Conservation (phyloP, 2,888 invertebrate species). For the Zootermopsis nevadensis region DNA sequence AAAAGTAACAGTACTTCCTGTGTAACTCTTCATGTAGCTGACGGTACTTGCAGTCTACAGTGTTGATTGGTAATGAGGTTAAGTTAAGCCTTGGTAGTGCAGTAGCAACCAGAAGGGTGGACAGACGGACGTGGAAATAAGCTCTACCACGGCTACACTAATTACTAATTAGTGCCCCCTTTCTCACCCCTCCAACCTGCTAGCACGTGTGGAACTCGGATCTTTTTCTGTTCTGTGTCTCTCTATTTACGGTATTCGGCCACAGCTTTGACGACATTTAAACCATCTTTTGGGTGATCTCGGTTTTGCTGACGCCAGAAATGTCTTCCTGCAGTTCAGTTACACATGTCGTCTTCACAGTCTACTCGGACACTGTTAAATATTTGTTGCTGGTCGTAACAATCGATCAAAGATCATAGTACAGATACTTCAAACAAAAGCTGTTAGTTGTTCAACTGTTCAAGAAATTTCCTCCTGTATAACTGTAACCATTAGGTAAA, state of each 20-base stretch:
- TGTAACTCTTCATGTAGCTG: no score
- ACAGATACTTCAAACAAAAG: no score
- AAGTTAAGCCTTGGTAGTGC: conserved; percentile 30
- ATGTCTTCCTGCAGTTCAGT: no score
- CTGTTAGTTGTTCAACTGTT: no score
- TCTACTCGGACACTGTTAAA: no score
- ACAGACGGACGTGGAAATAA: conserved; percentile 35
- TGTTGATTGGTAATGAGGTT: conserved; percentile 45
- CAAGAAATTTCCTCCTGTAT: no score
- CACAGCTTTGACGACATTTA: conserved; percentile 2
- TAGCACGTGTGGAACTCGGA: conserved; percentile 18
- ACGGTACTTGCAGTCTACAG: conserved; percentile 1
- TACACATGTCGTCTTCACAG: no score
- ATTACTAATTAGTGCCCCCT: conserved; percentile 44
- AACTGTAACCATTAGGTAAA: no score
- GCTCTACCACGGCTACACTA: conserved; percentile 35
- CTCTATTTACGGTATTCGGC: neutral
- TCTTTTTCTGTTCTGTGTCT: neutral
- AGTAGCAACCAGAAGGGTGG: neutral
- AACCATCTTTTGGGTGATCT: conserved; percentile 13
- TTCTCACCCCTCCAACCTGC: conserved; percentile 1
- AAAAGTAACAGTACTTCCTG: no score
- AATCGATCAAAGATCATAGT: no score
- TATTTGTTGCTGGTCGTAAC: no score
- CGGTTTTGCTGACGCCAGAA: neutral